Percentiles rank a stretch among this genome's conserved stretches.
These are phyloP conservation scores for Drosophila varians DNA, from an alignment of 1,140 invertebrate genomes.

Conservation along the genomic window DNA sequence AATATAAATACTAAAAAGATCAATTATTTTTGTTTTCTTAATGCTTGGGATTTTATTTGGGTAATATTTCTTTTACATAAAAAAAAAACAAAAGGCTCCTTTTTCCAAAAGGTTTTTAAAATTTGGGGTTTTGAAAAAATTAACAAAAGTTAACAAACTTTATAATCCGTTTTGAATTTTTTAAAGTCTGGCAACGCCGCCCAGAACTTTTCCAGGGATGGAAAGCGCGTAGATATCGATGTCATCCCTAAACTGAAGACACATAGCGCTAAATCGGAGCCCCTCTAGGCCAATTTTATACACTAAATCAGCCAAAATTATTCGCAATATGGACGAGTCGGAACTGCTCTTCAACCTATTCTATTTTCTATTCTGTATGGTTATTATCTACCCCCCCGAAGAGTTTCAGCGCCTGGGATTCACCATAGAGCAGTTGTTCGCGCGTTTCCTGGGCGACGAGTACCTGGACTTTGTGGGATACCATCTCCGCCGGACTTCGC, in stretches of 20 bases:
- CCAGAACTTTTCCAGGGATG: too few relatives aligned
- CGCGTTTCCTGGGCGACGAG: constrained; percentile 87
- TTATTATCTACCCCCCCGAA: constrained; percentile 89
- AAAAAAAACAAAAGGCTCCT: too few relatives aligned
- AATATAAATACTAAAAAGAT: constrained; percentile 33
- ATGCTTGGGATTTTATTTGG: too few relatives aligned
- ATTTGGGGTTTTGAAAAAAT: too few relatives aligned
- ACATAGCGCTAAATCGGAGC: background rate
- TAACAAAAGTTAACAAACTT: too few relatives aligned
- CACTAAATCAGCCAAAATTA: constrained; percentile 59
- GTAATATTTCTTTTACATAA: too few relatives aligned
- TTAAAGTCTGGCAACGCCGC: too few relatives aligned
- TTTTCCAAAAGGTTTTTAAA: too few relatives aligned
- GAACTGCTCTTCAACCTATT: constrained; percentile 87
- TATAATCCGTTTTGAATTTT: too few relatives aligned
- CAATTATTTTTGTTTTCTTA: too few relatives aligned
- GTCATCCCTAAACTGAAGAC: background rate
- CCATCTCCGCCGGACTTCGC: constrained; percentile 88
- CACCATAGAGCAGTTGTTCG: constrained; percentile 88
- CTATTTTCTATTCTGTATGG: constrained; percentile 88
- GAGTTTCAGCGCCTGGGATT: constrained; percentile 90
- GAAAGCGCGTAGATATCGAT: background rate
- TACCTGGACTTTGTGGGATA: constrained; percentile 88
- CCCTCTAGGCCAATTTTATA: constrained; percentile 1
- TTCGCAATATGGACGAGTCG: constrained; percentile 80